Evolutionary conservation across 2,888 invertebrate genomes (phyloP), one percentile per base, ranked within the genome.

Genomic region (Acrocyrtus sp.): DNA sequence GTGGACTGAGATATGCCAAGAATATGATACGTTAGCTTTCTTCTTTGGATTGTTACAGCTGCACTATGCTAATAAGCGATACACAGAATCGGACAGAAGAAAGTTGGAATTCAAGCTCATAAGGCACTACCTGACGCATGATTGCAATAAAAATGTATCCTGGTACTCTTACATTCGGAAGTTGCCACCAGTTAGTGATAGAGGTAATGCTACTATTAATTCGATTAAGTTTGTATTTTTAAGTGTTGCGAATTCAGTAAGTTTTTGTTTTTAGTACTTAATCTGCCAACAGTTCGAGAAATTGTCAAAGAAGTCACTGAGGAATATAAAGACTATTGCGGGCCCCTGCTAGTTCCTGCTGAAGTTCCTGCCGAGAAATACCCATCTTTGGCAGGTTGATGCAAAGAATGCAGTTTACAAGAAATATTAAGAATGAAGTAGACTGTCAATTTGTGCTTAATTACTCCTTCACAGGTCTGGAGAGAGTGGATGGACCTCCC

Each of bases 81-180:
- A 34, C 34, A 34, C n/a, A n/a, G n/a, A n/a, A n/a, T n/a, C n/a
- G n/a, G n/a, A n/a, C n/a, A n/a, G n/a, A n/a, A n/a, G n/a, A n/a
- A n/a, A n/a, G n/a, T n/a, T n/a, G n/a, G n/a, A n/a, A n/a, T n/a
- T n/a, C n/a, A n/a, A n/a, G n/a, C n/a, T n/a, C n/a, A n/a, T n/a
- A n/a, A n/a, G n/a, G n/a, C n/a, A n/a, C n/a, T n/a, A n/a, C n/a
- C n/a, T n/a, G n/a, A n/a, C n/a, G n/a, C n/a, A n/a, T n/a, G n/a
- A n/a, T n/a, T n/a, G n/a, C n/a, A n/a, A 43, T 21, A 34, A 39
- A 8, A 68, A 68, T 45, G n/a, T 24, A 1, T 50, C 39, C 12
- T 68, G 68, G 68, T 68, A 53, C 27, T 47, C 68, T 2, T 68
- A 60, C 21, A 17, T 29, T 15, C 29, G 61, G 0, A 45, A 47